These are phyloP conservation scores for Lamellibrachia luymesi DNA, from an alignment of 1,140 invertebrate genomes.

Conservation along the genomic window DNA sequence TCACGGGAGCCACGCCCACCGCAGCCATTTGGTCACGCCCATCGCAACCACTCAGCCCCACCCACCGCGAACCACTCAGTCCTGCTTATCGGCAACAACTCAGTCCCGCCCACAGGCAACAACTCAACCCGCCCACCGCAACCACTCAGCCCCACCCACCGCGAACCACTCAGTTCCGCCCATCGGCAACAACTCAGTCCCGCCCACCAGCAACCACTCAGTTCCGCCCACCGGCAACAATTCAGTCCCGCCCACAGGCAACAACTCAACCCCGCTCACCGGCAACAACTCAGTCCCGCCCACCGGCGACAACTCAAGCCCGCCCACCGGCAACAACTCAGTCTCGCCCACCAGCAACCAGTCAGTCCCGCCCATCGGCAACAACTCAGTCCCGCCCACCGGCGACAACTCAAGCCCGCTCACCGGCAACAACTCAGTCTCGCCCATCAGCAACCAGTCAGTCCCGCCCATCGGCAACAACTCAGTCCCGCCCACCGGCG, in stretches of 20 bases:
- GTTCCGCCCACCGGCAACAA: not conserved
- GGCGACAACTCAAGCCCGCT: no score
- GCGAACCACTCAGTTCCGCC: not conserved
- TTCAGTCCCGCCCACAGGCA: not conserved
- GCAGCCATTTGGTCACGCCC: no score
- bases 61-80: not conserved
- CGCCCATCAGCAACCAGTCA: not conserved
- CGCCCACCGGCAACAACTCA: no score
- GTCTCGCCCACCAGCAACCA: not conserved
- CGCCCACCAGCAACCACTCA: not conserved
- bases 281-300: not conserved
- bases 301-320: not conserved
- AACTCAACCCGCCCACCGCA: not conserved
- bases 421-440: not conserved
- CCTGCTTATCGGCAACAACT: not conserved
- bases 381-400: not conserved
- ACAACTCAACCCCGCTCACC: not conserved
- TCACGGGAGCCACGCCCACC: not conserved
- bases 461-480: not conserved
- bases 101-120: not conserved
- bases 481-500: not conserved
- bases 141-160: no score
- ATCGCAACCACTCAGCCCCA: not conserved
- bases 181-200: not conserved
- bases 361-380: not conserved